Base-by-base conservation (phyloP, 2,888 invertebrate species). In the Trachelus troglodyta region DNA sequence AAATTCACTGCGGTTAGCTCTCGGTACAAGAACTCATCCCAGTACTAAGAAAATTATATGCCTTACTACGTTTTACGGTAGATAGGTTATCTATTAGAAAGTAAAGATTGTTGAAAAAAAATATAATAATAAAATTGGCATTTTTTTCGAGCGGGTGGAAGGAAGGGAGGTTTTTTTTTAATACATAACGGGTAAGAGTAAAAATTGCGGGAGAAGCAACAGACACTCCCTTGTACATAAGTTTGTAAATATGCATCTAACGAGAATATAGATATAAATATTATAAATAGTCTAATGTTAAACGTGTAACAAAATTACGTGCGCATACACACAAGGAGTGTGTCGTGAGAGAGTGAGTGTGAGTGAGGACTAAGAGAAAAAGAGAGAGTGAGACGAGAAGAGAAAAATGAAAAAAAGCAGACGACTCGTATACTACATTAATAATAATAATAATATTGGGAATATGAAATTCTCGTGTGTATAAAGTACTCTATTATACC, bases 181-280 rank as follows among this genome's bases (percentile, higher is more conserved):
- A 34, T 71, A 34, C 34, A 69, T 23, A 34, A 74, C 34, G 31
- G 75, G 31, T 76, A 73, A 56, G 33, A 69, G 33, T 30, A 33
- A 75, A 73, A 78, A 78, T 76, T 76, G 69, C 33, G 23, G 34
- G 56, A 78, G 35, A 31, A 56, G 56, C 23, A 56, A 6, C 23
- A 56, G 23, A 15, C 9, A 23, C 56, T 23, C 56, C 23, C 34
- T 73, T 78, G 78, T 78, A 78, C 35, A 78, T 78, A 78, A 76
- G 82, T 86, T 83, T 91, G 90, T 91, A 91, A 82, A 91, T 91
- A 91, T 83, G 87, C 85, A 88, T 86, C 84, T 83, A 85, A 90
- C 85, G 87, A 89, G 71, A 34, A 76, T 75, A 75, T 73, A 76
- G 34, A 78, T 76, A 78, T 81, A 77, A 76, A 75, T 71, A 75